Percentiles rank a stretch among this genome's conserved stretches.
These are phyloP conservation scores for Lasioglossum zephyrum DNA, from an alignment of 2,888 invertebrate species.

Conservation along the genomic window DNA sequence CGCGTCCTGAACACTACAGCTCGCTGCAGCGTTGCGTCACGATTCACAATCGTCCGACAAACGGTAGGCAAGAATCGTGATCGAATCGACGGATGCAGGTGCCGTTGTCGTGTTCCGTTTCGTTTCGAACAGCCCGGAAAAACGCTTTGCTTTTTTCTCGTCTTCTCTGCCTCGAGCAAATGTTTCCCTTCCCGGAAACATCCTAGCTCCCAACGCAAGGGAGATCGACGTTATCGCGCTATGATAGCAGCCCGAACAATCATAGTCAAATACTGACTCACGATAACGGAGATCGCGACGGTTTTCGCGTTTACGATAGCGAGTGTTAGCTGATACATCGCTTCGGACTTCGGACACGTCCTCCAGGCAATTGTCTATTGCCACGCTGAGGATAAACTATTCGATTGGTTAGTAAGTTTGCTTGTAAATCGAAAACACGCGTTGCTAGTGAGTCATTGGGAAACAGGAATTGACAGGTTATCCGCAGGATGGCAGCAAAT, in stretches of 20 bases:
- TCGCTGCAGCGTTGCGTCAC: background rate
- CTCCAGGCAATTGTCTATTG: background rate
- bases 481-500: too few relatives aligned
- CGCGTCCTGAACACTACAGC: conserved; percentile 3
- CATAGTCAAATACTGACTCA: background rate
- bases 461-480: too few relatives aligned
- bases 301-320: conserved; percentile 12
- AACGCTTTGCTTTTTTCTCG: background rate
- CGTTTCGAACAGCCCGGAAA: background rate
- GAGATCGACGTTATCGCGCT: background rate
- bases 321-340: background rate
- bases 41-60: background rate
- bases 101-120: background rate
- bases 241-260: conserved; percentile 1
- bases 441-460: too few relatives aligned
- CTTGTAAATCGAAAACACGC: too few relatives aligned
- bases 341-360: background rate
- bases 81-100: background rate
- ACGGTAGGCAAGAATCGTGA: background rate
- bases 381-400: background rate
- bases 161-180: background rate
- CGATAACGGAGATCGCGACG: background rate
- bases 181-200: background rate
- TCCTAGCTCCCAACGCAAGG: background rate
- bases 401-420: too few relatives aligned